Conservation (phyloP, 2,113 vertebrate genomes). For the Saguinus imperator region DNA sequence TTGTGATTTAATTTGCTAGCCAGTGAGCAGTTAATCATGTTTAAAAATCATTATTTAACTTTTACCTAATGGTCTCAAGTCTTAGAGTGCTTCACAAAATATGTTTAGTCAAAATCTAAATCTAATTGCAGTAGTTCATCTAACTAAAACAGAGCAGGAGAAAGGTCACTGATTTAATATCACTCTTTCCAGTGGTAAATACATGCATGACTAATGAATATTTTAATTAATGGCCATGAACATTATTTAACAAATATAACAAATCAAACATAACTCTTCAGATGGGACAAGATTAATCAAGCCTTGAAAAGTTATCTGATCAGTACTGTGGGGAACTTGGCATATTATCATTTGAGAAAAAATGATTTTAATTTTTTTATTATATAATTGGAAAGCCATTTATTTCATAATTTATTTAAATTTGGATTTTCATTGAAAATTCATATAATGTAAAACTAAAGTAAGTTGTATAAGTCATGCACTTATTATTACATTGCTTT, state of each 20-base stretch:
- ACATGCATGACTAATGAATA: slow-evolving; percentile 34
- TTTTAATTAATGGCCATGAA: slow-evolving; percentile 54
- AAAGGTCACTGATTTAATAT: slow-evolving; percentile 24
- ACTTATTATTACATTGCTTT: not conserved
- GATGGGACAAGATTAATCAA: slow-evolving; percentile 37
- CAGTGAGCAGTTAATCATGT: not conserved
- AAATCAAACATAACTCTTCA: slow-evolving; percentile 47
- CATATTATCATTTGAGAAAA: not conserved
- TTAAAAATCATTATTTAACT: slow-evolving; percentile 51
- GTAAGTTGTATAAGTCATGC: accelerated
- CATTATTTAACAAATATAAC: slow-evolving; percentile 54
- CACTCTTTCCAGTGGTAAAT: slow-evolving; percentile 33
- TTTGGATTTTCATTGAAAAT: slow-evolving; percentile 22
- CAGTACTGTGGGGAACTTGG: not conserved
- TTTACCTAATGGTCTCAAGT: not conserved
- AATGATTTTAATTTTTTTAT: not conserved
- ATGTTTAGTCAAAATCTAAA: slow-evolving; percentile 37
- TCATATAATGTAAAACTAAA: not conserved
- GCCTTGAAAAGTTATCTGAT: slow-evolving; percentile 16
- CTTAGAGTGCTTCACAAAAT: not conserved
- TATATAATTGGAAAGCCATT: not conserved
- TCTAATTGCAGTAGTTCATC: slow-evolving; percentile 25
- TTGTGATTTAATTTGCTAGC: not conserved
- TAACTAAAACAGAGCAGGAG: not conserved
- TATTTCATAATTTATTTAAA: not conserved